phyloP scores from a whole-genome alignment of 1,140 invertebrate genomes.

The Hypothenemus hampei region DNA sequence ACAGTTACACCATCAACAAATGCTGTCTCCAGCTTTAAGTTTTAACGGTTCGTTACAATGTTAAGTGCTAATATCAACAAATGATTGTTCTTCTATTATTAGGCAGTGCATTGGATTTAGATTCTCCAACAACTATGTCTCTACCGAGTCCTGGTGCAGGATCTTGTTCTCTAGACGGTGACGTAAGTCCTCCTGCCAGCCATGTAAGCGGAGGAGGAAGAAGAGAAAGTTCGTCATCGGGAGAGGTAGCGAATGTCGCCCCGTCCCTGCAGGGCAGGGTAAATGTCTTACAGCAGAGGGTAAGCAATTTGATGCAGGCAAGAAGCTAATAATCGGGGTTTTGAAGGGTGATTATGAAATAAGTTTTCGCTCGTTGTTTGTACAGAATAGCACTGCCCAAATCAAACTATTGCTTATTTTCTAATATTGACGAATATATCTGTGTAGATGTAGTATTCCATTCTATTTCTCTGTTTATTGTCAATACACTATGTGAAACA shows the following conservation, averaged over 20 bases:
- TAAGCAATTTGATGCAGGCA: constrained; percentile 56
- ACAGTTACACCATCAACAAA: constrained; percentile 56
- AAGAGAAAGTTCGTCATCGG: constrained; percentile 37
- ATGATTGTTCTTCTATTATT: neutral
- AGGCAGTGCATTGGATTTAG: constrained; percentile 63
- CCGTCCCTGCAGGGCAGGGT: constrained; percentile 59
- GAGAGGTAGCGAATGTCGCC: constrained; percentile 41
- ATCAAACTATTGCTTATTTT: constrained; percentile 49
- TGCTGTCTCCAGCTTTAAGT: constrained; percentile 64
- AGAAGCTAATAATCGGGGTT: constrained; percentile 6
- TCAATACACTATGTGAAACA: too few relatives aligned
- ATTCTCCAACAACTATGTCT: constrained; percentile 72
- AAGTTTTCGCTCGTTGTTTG: constrained; percentile 18
- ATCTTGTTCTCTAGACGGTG: constrained; percentile 63
- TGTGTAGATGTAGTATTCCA: too few relatives aligned
- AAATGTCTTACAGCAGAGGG: constrained; percentile 77
- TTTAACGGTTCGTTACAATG: constrained; percentile 48
- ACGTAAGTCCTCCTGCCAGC: constrained; percentile 54
- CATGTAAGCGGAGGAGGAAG: constrained; percentile 56
- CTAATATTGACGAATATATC: neutral
- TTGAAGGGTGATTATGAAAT: neutral
- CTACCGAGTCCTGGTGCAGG: constrained; percentile 67
- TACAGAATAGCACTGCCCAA: constrained; percentile 47
- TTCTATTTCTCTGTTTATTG: too few relatives aligned
- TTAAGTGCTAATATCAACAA: neutral